Conservation (phyloP, 1,140 invertebrate species). For the Sogatella furcifera region DNA sequence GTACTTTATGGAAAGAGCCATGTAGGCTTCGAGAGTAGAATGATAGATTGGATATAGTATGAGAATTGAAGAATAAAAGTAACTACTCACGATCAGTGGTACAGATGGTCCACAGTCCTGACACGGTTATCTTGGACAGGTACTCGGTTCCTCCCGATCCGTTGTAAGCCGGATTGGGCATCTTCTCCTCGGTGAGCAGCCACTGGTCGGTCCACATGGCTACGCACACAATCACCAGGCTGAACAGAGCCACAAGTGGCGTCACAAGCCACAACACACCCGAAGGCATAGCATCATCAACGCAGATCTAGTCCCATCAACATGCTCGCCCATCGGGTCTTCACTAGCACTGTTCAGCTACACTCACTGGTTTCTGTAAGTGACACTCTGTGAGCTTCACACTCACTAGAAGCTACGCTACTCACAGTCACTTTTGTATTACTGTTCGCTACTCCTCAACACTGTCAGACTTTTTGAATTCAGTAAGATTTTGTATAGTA, state of each 20-base stretch:
- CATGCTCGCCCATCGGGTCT: not conserved
- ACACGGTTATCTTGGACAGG: slow-evolving; percentile 53
- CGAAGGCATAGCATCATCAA: not conserved
- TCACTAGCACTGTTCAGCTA: slow-evolving; percentile 1
- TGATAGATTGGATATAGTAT: no score
- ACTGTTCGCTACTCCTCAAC: no score
- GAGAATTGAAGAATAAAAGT: no score
- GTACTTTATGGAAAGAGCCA: no score
- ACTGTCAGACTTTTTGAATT: no score
- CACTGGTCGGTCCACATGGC: slow-evolving; percentile 57
- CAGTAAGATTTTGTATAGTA: no score
- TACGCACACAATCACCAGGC: slow-evolving; percentile 47
- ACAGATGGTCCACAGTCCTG: slow-evolving; percentile 57
- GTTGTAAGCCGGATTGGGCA: slow-evolving; percentile 51
- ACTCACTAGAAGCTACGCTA: no score
- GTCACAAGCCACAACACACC: slow-evolving; percentile 47
- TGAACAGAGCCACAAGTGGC: slow-evolving; percentile 48
- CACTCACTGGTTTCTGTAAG: not conserved
- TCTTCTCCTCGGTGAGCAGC: slow-evolving; percentile 57
- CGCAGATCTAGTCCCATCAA: no score
- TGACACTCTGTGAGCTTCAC: no score
- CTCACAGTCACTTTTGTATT: no score
- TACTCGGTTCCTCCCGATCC: slow-evolving; percentile 45
- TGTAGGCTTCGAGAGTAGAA: no score
- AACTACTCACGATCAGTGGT: slow-evolving; percentile 58